A percentile compares a stretch with the other conserved stretches of the same genome.
Conservation (phyloP, 2,113 vertebrate species). For the Corvus hawaiiensis region DNA sequence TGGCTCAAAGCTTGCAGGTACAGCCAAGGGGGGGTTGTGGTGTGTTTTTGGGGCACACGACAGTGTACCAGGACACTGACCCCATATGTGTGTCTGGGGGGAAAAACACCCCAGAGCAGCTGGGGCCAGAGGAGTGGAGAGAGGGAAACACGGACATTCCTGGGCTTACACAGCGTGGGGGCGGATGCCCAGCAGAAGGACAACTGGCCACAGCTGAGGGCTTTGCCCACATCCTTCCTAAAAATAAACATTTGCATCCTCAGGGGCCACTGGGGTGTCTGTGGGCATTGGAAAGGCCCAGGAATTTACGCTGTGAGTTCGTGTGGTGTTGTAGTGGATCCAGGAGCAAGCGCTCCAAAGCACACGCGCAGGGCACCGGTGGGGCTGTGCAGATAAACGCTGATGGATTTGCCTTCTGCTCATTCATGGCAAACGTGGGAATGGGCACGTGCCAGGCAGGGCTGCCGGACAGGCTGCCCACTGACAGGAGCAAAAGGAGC, state of each 20-base stretch:
- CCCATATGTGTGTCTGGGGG: neutral
- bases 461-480: neutral
- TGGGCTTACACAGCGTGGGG: fast-evolving
- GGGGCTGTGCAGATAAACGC: neutral
- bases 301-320: neutral
- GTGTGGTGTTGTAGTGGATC: fast-evolving
- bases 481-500: neutral
- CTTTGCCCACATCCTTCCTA: neutral
- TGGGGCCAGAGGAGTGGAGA: neutral
- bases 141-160: fast-evolving
- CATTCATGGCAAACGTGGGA: neutral
- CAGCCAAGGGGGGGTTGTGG: neutral
- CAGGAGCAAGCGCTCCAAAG: neutral
- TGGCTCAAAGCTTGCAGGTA: neutral
- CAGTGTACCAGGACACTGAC: neutral
- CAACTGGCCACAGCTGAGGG: neutral
- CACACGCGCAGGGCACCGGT: too few relatives aligned
- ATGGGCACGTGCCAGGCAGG: neutral
- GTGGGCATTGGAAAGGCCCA: fast-evolving
- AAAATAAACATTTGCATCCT: neutral
- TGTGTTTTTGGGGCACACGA: neutral
- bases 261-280: neutral
- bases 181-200: neutral
- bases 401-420: neutral
- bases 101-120: neutral